Evolutionary conservation across 2,888 invertebrate species (phyloP), one percentile per base, ranked within the genome.

Genomic region (Lithophane socia): DNA sequence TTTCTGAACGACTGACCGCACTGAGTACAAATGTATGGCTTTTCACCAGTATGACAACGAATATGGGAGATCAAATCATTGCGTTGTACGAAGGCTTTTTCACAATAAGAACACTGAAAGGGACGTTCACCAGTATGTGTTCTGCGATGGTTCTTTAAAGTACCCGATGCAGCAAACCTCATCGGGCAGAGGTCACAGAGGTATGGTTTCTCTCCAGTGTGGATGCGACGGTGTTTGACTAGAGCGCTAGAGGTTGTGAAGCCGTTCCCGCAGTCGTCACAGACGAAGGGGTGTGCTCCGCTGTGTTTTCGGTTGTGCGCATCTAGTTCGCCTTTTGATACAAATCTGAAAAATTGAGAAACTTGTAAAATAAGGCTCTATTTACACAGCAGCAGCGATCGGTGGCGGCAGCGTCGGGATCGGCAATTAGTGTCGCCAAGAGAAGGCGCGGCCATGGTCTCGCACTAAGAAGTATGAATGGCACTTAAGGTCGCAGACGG

Each of bases 91-190:
- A 97, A 97, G 0, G 97, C 96, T 81, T 97, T 97, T 2, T 97
- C 94, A 80, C 97, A 97, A 70, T 95, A 95, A 0, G 94, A 94
- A 75, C 97, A 97, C 49, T 96, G 96, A 84, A 94, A 97, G 0
- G 97, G 97, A 4, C 97, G 92, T 82, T 97, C 97, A 0, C 97
- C 97, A 0, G 97, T 97, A 77, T 97, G 97, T 0, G 97, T 97
- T 0, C 97, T 91, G 0, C 97, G 92, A 85, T 96, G 96, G 87
- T 97, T 97, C 87, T 97, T 97, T 0, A 97, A 89, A 0, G 97
- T 97, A 2, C 97, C 97, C 0, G 97, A 94, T 0, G 97, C 97
- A 0, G 97, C 95, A 73, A 97, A 96, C 12, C 96, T 94, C 97
- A 97, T 97, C 0, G 97, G 95, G 69, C 97, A 97, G 2, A 97